phyloP scores from a whole-genome alignment of 2,113 vertebrate species.

The Mohoua ochrocephala region DNA sequence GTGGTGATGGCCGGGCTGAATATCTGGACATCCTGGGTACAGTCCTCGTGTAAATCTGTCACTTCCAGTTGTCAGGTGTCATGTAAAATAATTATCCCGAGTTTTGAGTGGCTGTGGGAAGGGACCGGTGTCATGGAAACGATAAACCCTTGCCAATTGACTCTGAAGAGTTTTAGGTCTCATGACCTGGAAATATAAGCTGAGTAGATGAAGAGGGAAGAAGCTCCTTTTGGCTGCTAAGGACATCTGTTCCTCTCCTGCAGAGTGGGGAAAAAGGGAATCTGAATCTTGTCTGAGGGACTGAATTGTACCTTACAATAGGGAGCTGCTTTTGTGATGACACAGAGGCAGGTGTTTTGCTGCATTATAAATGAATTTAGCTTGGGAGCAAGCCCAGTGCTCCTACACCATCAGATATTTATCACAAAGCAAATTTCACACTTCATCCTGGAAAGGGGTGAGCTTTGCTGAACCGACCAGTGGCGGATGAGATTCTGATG shows the following conservation, averaged over 20 bases:
- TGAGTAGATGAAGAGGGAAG: not conserved
- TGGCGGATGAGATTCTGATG: not conserved
- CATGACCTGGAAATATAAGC: not conserved
- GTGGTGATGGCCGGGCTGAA: not conserved
- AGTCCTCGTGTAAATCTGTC: not conserved
- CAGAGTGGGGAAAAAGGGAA: not conserved
- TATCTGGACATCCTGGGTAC: not conserved
- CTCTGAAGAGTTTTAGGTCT: not conserved
- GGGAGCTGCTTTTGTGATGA: not conserved
- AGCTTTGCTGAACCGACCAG: not conserved
- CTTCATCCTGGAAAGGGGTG: not conserved
- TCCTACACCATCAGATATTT: not conserved
- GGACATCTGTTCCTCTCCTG: not conserved
- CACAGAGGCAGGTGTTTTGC: conserved; percentile 25
- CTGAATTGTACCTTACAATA: not conserved
- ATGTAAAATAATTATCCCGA: not conserved
- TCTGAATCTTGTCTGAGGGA: not conserved
- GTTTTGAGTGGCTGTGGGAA: not conserved
- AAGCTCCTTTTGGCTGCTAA: not conserved
- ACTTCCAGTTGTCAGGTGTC: not conserved
- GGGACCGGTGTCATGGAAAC: not conserved
- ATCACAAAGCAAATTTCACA: conserved; percentile 21
- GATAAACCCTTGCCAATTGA: fast-evolving
- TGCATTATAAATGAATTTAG: not conserved
- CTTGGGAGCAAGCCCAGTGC: conserved; percentile 1